These are phyloP conservation scores for Rhea pennata DNA, from an alignment of 2,113 vertebrate genomes.

Conservation along the genomic window DNA sequence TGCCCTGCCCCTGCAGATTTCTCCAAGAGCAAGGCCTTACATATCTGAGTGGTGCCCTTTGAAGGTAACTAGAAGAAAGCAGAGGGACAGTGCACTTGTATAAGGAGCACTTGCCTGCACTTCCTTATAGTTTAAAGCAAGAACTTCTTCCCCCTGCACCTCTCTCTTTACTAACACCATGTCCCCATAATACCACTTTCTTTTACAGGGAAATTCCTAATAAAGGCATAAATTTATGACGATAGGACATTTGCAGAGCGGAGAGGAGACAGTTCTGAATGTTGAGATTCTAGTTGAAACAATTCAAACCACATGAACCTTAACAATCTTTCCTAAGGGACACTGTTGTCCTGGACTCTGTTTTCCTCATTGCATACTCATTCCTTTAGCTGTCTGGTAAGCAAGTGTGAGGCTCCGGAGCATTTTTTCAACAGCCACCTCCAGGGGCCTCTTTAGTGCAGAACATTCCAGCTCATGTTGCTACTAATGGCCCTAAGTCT, in stretches of 20 bases:
- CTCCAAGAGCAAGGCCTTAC: background rate
- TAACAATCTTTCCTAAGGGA: too few relatives aligned
- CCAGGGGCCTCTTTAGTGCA: too few relatives aligned
- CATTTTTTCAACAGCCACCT: too few relatives aligned
- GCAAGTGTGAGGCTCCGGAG: too few relatives aligned
- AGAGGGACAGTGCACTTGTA: background rate
- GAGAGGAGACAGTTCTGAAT: too few relatives aligned
- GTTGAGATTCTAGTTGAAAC: too few relatives aligned
- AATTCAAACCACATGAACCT: too few relatives aligned
- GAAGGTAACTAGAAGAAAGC: background rate
- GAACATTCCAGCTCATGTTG: too few relatives aligned
- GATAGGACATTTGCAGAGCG: too few relatives aligned
- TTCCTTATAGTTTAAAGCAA: background rate
- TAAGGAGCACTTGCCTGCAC: background rate
- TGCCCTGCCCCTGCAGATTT: background rate
- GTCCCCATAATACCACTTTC: background rate
- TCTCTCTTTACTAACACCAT: background rate
- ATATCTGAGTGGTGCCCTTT: background rate
- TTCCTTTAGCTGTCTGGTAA: too few relatives aligned
- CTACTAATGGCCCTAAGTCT: rapidly evolving
- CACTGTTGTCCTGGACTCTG: too few relatives aligned
- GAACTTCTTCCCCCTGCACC: background rate
- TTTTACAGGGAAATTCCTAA: background rate
- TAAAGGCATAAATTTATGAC: background rate
- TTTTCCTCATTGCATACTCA: too few relatives aligned